A percentile compares a stretch with the other conserved stretches of the same genome.
These are phyloP conservation scores for Electrophaes corylata DNA, from an alignment of 2,888 invertebrate genomes.

Conservation along the genomic window DNA sequence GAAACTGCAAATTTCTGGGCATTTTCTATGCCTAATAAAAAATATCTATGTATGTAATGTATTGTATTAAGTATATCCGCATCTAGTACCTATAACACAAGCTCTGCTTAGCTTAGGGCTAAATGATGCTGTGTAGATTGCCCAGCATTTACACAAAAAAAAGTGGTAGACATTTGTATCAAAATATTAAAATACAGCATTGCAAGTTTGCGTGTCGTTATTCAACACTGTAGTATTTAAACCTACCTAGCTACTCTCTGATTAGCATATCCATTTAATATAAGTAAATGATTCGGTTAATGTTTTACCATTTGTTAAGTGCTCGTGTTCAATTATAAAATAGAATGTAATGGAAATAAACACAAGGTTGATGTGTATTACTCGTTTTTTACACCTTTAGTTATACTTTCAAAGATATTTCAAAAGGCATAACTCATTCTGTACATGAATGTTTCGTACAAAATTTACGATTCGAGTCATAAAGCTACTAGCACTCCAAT, in stretches of 20 bases:
- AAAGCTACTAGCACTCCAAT: slow-evolving; percentile 25
- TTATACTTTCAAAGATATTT: slow-evolving; percentile 8
- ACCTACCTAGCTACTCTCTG: background rate
- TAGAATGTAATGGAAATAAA: background rate
- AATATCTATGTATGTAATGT: no score
- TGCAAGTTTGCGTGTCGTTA: slow-evolving; percentile 8
- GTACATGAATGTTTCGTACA: slow-evolving; percentile 13
- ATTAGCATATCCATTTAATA: background rate
- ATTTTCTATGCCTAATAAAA: no score
- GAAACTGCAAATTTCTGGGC: no score
- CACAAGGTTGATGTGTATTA: background rate
- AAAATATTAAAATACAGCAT: background rate
- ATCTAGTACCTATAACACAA: no score
- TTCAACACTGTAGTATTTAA: slow-evolving; percentile 6
- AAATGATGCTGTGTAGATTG: no score
- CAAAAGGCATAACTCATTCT: slow-evolving; percentile 12
- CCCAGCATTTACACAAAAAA: no score
- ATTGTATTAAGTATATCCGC: no score
- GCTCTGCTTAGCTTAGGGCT: no score
- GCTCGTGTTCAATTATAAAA: background rate
- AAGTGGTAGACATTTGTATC: background rate
- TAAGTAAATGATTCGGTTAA: background rate
- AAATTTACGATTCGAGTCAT: slow-evolving; percentile 30
- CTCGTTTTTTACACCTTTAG: slow-evolving; percentile 3
- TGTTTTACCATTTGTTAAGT: background rate